Base-by-base conservation (phyloP, 2,113 vertebrate genomes). In the Cyprinodon brontotheroides region DNA sequence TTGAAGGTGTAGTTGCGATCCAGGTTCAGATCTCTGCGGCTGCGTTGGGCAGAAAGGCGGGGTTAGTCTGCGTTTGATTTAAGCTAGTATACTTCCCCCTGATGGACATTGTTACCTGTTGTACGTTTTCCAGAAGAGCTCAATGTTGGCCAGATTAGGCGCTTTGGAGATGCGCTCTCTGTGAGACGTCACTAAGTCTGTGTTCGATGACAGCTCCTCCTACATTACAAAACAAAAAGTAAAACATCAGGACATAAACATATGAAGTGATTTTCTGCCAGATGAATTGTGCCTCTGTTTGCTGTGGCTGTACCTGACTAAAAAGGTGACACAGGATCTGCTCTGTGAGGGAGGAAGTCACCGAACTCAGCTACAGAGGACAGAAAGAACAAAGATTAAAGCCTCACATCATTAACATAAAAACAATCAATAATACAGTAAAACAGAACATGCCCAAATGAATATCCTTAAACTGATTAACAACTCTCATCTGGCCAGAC, bases 281-380 rank as follows among this genome's bases (percentile, higher is more conserved):
- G n/a, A 14, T 47, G 13, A 15, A 17, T 1, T 37, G 50, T 17
- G 3, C 1, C 12, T 12, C 50, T 41, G 41, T 41, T 41, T 41
- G 50, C 15, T 9, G 14, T 53, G 2, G 45, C 48, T 38, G 17
- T 84, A 96, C 96, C 94, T 96, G 95, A 85, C 96, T 97, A 90
- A 98, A 98, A 66, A 97, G 96, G 82, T 98, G 96, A 62, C 74
- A 85, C 74, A 98, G 85, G 68, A 98, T 94, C 95, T 96, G 95
- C 75, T 98, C 96, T 1, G 95, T 71, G 79, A 95, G 89, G 40
- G 96, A 96, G 64, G 95, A 95, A 1, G 96, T 96, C 83, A 98
- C 93, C 0, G 95, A 93, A 22, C 89, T 95, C 65, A 97, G 87
- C 96, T 97, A 40, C 2, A 82, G 72, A 53, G 10, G 63, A 2